Conservation (phyloP, 1,140 invertebrate species). For the Helicoverpa armigera region DNA sequence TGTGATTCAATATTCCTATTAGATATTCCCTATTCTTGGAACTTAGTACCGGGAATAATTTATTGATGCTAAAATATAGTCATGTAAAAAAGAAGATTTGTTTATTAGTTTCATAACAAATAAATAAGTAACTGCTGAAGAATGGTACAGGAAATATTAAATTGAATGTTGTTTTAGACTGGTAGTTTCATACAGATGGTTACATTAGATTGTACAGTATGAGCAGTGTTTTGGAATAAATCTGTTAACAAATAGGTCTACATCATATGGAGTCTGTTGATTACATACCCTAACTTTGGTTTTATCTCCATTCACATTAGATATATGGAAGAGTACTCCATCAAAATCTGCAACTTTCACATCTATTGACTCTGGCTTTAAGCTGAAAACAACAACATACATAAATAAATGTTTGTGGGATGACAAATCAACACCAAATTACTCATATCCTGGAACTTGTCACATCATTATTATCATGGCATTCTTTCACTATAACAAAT, state of each 20-base stretch:
- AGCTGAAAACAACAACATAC: constrained; percentile 88
- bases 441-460: constrained; percentile 60
- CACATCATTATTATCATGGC: constrained; percentile 30
- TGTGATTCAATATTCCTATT: no score
- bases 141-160: neutral
- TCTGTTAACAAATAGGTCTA: neutral
- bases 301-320: constrained; percentile 98
- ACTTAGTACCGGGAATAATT: no score
- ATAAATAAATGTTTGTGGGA: constrained; percentile 45
- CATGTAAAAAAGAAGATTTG: no score
- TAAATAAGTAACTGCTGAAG: neutral
- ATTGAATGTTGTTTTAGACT: no score
- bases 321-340: constrained; percentile 99
- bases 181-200: no score
- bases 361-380: constrained; percentile 98
- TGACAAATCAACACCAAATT: constrained; percentile 48
- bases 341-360: constrained; percentile 99
- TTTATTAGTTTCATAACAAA: neutral
- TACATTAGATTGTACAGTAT: no score
- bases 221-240: neutral
- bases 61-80: no score
- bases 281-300: constrained; percentile 96
- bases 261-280: neutral
- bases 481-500: constrained; percentile 34
- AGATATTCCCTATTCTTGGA: no score